A percentile compares a stretch with the other conserved stretches of the same genome.
Conservation (phyloP, 1,140 invertebrate species). For the Eciton burchellii region DNA sequence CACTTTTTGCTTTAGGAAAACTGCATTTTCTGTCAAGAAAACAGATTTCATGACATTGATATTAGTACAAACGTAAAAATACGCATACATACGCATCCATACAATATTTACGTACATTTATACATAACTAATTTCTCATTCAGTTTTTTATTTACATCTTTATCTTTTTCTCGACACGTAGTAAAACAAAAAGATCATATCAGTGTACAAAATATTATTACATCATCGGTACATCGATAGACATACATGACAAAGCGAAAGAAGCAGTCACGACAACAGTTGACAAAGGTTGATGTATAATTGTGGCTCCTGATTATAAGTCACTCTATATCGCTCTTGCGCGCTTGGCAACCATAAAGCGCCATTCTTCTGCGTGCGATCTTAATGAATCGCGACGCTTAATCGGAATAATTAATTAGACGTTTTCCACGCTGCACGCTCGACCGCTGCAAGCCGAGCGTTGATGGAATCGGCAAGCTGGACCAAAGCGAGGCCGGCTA, state of each 20-base stretch:
- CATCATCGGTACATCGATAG: no score
- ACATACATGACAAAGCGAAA: background rate
- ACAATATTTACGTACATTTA: no score
- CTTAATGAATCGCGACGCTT: constrained; percentile 54
- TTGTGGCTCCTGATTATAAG: background rate
- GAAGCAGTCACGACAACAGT: background rate
- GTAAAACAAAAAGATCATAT: no score
- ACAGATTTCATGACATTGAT: no score
- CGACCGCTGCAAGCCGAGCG: constrained; percentile 60
- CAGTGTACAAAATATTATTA: no score
- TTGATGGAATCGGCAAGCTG: constrained; percentile 6
- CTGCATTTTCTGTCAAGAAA: no score
- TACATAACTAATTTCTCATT: no score
- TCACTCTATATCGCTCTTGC: constrained; percentile 26
- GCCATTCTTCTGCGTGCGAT: constrained; percentile 55
- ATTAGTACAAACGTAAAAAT: no score
- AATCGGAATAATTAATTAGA: constrained; percentile 69
- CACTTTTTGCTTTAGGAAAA: no score
- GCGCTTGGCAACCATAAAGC: background rate
- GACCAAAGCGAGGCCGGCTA: background rate
- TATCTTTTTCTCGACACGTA: no score
- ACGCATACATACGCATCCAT: no score
- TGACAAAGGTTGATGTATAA: background rate
- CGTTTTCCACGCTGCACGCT: constrained; percentile 35
- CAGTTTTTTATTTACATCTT: no score